Evolutionary conservation across 1,140 invertebrate species (phyloP), one percentile per base, ranked within the genome.

Genomic region (Yoshiicerus persimilis): DNA sequence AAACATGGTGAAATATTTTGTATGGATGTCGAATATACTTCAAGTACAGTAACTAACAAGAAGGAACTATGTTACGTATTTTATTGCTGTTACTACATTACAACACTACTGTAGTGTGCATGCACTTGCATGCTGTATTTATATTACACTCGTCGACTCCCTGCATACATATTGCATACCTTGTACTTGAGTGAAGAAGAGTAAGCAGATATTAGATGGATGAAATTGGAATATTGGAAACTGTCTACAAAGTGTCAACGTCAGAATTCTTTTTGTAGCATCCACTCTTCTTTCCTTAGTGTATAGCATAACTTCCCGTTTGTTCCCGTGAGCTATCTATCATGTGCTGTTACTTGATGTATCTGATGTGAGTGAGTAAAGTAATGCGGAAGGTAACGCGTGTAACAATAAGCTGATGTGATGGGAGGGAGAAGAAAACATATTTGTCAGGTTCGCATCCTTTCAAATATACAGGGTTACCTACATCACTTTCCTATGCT

Each of bases 241-340:
- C 75, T 80, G 75, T 80, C 75, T 80, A 80, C 75, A 80, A 80
- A 80, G 75, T 80, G 75, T 80, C 75, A 80, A 80, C 75, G 75
- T 80, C 75, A 80, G 32, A 80, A 80, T 80, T 34, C 75, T 80
- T 80, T 80, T 36, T 36, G 75, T 34, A 80, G 16, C 30, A 80
- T 80, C 75, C 13, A 77, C 70, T 32, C 30, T 32, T 77, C 70
- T 36, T 16, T 32, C 70, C 20, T 36, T n/a, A 13, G 32, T 56
- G 8, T n/a, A 56, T 56, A n/a, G 20, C 20, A 47, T 56, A 56
- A n/a, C 47, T n/a, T 56, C 20, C 47, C 47, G 20, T 56, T 56
- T 56, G 47, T 56, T 56, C 47, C 47, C 47, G 47, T 56, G 47
- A 56, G 47, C 47, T 34, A 80, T 80, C 75, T 34, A 80, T 80